These are phyloP conservation scores for Amphimedon queenslandica DNA, from an alignment of 37 sponge, comb jelly and placozoan species.

Conservation along the genomic window DNA sequence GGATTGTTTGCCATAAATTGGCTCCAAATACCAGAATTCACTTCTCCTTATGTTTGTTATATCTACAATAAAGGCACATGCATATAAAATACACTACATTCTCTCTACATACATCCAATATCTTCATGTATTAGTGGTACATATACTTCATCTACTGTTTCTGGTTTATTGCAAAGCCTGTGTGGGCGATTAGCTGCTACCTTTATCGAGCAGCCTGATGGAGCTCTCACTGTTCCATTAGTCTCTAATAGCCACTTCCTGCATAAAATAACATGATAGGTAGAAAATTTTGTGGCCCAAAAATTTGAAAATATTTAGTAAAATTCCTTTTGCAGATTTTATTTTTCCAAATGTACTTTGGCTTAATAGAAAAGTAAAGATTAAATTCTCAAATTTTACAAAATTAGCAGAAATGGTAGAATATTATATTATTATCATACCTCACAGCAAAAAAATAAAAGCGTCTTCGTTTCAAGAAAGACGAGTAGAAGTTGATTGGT, in stretches of 20 bases:
- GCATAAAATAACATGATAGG: background rate
- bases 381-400: no score
- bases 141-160: background rate
- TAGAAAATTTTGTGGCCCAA: no score
- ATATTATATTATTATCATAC: no score
- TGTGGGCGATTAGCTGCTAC: background rate
- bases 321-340: no score
- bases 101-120: background rate
- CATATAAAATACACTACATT: background rate
- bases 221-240: no score
- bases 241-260: background rate
- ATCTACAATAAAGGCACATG: background rate
- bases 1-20: constrained; percentile 20
- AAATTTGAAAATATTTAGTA: no score
- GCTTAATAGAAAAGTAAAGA: no score
- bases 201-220: background rate
- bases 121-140: background rate
- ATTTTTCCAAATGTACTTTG: no score
- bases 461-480: no score
- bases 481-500: no score
- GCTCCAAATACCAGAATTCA: background rate
- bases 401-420: no score
- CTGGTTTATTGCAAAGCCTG: background rate
- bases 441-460: no score
- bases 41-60: background rate